These are phyloP conservation scores for Tigriopus japonicus DNA, from an alignment of 1,140 invertebrate genomes.

Conservation along the genomic window DNA sequence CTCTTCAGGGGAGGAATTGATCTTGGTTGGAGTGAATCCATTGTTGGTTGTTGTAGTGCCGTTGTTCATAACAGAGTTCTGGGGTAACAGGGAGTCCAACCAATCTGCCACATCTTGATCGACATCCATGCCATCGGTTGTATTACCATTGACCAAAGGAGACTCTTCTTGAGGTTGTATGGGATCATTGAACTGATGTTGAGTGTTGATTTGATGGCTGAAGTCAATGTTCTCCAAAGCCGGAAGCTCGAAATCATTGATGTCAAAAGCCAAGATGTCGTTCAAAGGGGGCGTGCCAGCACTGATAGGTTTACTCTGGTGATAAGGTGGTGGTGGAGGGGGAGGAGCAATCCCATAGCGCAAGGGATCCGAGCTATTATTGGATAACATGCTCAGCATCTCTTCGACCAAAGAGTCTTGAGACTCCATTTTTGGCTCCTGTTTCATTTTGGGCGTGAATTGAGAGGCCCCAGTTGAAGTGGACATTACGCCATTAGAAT, in stretches of 20 bases:
- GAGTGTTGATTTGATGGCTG: neutral
- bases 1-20: no score
- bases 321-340: no score
- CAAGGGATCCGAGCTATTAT: no score
- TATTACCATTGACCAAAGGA: neutral
- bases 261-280: neutral
- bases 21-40: no score
- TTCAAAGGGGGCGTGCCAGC: neutral
- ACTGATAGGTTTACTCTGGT: neutral
- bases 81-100: conserved; percentile 6
- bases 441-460: no score
- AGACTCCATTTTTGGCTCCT: no score
- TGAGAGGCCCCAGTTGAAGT: no score
- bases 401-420: no score
- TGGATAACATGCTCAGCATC: no score
- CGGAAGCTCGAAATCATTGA: neutral
- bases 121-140: conserved; percentile 4
- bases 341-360: no score
- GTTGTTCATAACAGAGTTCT: neutral
- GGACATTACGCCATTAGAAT: no score
- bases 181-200: neutral
- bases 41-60: no score
- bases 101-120: conserved; percentile 9
- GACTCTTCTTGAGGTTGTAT: neutral
- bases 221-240: neutral